Evolutionary conservation across 1,140 invertebrate genomes (phyloP), one percentile per base, ranked within the genome.

Genomic region (Tachypleus tridentatus): DNA sequence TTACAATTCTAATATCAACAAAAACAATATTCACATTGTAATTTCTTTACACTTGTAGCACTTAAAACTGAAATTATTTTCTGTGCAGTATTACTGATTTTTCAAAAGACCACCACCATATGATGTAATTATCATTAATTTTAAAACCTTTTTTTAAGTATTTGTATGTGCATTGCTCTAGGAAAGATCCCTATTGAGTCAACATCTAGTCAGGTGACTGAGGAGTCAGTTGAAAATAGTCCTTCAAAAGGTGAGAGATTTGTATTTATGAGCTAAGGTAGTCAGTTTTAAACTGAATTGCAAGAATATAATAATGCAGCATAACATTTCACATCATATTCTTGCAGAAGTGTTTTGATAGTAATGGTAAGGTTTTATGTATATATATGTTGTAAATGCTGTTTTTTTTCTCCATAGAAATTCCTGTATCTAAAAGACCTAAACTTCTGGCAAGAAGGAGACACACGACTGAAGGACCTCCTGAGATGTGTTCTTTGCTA

Each of bases 371-470:
- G 29, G 29, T 29, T 29, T 29, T 29, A 29, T 29, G 29, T 29
- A 29, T 29, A 29, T 29, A 29, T 29, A 29, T 29, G 29, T 2
- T 29, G 29, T 54, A 58, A 58, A 7, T 7, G 10, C 10, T 62
- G 11, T 51, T 54, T 11, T 51, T 57, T 62, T 66, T 53, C 53
- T 29, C 29, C 29, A 29, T 29, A 70, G 69, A 67, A 68, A 64
- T 59, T 57, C 64, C 69, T 11, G 61, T 69, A 5, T 53, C 67
- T 3, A 72, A 72, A 54, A 56, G 69, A 48, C 63, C 64, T 11
- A 70, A 70, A 66, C 51, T 69, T 6, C 57, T 68, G 10, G 69
- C 70, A 11, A 51, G 69, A 6, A 64, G 70, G 47, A 60, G 72
- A 48, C 61, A 70, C 5, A 68, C 70, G n/a, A 67, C 68, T 49